These are phyloP conservation scores for Acrobasis consociella DNA, from an alignment of 2,888 invertebrate genomes.

Conservation along the genomic window DNA sequence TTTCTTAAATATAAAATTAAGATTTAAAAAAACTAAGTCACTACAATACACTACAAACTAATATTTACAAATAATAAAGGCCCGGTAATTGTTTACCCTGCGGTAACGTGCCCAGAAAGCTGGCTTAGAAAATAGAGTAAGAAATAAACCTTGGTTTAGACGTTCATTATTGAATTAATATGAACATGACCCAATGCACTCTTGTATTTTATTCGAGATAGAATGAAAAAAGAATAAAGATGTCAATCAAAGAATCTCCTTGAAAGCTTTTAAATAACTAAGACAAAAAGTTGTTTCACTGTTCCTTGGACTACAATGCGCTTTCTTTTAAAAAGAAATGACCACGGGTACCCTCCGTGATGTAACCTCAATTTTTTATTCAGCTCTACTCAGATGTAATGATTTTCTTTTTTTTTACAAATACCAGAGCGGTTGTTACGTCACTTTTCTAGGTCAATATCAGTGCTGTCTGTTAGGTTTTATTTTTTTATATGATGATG, in stretches of 20 bases:
- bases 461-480: constrained; percentile 31
- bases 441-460: constrained; percentile 53
- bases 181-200: too few species aligned
- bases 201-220: too few species aligned
- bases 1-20: too few species aligned
- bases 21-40: too few species aligned
- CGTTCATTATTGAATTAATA: too few species aligned
- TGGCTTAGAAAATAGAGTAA: too few species aligned
- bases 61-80: too few species aligned
- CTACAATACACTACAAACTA: too few species aligned
- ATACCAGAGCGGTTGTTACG: constrained; percentile 36
- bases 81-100: too few species aligned
- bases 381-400: constrained; percentile 28
- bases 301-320: constrained; percentile 16
- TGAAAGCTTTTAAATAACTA: not conserved
- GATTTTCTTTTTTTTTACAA: constrained; percentile 35
- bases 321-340: constrained; percentile 38
- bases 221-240: not conserved
- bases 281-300: not conserved
- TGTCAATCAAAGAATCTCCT: not conserved
- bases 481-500: too few species aligned
- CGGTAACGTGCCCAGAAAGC: too few species aligned
- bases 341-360: constrained; percentile 38
- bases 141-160: too few species aligned
- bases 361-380: constrained; percentile 40